phyloP scores from a whole-genome alignment of 2,113 vertebrate species.

The Colossoma macropomum region DNA sequence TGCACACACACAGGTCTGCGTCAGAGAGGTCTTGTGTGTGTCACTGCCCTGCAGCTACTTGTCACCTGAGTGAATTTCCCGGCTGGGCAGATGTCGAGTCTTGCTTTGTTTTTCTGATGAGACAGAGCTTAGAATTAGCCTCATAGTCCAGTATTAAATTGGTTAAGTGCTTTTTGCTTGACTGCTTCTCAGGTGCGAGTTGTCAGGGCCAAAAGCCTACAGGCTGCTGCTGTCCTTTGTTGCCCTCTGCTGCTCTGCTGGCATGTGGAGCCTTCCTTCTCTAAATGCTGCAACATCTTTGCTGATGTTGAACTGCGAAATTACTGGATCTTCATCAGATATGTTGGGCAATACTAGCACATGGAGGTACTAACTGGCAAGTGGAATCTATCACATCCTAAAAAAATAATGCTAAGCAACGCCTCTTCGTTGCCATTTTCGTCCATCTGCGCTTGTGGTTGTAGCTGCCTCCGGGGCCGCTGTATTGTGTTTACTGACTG shows the following conservation, averaged over 20 bases:
- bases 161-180: background rate
- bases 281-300: background rate
- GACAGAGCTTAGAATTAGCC: background rate
- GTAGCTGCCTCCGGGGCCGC: constrained; percentile 27
- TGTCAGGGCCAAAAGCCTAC: background rate
- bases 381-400: background rate
- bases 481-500: constrained; percentile 36
- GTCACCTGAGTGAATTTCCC: constrained; percentile 35
- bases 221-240: background rate
- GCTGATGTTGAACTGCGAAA: background rate
- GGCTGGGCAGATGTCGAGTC: constrained; percentile 29
- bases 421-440: background rate
- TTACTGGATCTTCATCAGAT: background rate
- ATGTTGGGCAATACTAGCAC: no score
- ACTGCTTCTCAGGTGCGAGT: background rate
- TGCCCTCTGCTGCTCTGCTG: background rate
- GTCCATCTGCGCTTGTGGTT: constrained; percentile 3
- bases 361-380: background rate
- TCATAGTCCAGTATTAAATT: background rate
- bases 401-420: constrained; percentile 16
- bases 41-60: constrained; percentile 73
- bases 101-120: constrained; percentile 7
- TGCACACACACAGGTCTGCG: constrained; percentile 55
- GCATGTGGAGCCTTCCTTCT: background rate
- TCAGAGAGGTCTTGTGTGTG: constrained; percentile 57